These are phyloP conservation scores for Drosophila colorata DNA, from an alignment of 2,888 invertebrate genomes.

Conservation along the genomic window DNA sequence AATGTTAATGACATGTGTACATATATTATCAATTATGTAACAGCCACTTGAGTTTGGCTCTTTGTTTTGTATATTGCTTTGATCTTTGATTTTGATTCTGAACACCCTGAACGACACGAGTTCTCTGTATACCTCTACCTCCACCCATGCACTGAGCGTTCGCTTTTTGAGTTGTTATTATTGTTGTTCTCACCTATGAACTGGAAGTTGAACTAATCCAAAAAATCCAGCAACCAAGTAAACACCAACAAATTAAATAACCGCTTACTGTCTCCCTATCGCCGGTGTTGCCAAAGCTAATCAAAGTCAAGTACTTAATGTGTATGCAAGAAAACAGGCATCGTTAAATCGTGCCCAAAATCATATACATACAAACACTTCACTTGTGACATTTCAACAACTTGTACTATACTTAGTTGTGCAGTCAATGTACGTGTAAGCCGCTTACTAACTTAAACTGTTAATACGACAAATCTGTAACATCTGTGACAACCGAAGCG, in stretches of 20 bases:
- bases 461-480: slow-evolving; percentile 53
- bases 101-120: slow-evolving; percentile 44
- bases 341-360: slow-evolving; percentile 35
- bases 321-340: slow-evolving; percentile 62
- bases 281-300: slow-evolving; percentile 56
- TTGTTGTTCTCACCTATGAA: slow-evolving; percentile 58
- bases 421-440: slow-evolving; percentile 75
- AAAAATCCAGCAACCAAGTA: slow-evolving; percentile 46
- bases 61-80: slow-evolving; percentile 61
- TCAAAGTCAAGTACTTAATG: slow-evolving; percentile 56
- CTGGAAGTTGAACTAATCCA: slow-evolving; percentile 52
- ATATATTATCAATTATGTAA: slow-evolving; percentile 21
- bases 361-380: slow-evolving; percentile 46
- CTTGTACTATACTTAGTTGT: slow-evolving; percentile 72
- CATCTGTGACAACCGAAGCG: slow-evolving; percentile 21
- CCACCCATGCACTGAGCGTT: slow-evolving; percentile 68
- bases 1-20: background rate
- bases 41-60: slow-evolving; percentile 44
- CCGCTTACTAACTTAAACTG: slow-evolving; percentile 67
- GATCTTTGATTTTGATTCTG: slow-evolving; percentile 44
- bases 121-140: slow-evolving; percentile 38
- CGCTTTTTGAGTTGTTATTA: slow-evolving; percentile 68
- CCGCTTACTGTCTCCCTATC: slow-evolving; percentile 67
- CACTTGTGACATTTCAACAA: slow-evolving; percentile 65
- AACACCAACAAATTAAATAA: slow-evolving; percentile 51